Evolutionary conservation across 2,797 vertebrate species (phyloP), one percentile per base, ranked within the genome.

Genomic region (Paratrypauchen microcephalus): DNA sequence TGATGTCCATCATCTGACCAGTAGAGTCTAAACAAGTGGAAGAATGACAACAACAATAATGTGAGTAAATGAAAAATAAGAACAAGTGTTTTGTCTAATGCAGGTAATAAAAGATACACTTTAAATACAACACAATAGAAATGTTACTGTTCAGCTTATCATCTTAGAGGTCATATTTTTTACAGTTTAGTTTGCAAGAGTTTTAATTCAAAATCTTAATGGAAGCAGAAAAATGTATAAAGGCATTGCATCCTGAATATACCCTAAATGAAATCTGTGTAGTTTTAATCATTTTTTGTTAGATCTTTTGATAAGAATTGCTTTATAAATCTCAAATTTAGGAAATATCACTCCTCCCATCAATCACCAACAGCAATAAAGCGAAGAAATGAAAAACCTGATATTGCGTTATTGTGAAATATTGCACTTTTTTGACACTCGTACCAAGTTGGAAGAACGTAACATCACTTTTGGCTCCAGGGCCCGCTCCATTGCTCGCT

Each of bases 391-490:
- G 12, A 66, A 66, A 66, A 36, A 47, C 21, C 18, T 26, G 41
- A 64, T 48, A 45, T 26, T 26, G 41, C 48, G 39, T 26, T 15
- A 45, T 61, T 63, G 61, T 16, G 61, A 63, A 63, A 63, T 61
- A 39, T 39, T 63, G 21, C n/a, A 56, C 30, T 21, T 2, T 24
- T 50, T 61, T 62, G 5, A 24, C 64, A 50, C 23, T 75, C 94
- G 95, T 81, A 99, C 97, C 97, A 79, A 99, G 81, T 62, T 98
- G 96, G 85, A 99, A 98, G 89, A 95, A 96, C 24, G 95, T 95
- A 5, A 95, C 92, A 45, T 97, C 95, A 0, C 97, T 99, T 92
- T 93, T 97, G 77, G 96, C 95, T 45, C 97, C 97, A 0, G 95
- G 86, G 16, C 97, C 97, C 0, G 96, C 97, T 1, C 91, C 94